These are phyloP conservation scores for Sturnira hondurensis DNA, from an alignment of 2,113 vertebrate species.

Conservation along the genomic window DNA sequence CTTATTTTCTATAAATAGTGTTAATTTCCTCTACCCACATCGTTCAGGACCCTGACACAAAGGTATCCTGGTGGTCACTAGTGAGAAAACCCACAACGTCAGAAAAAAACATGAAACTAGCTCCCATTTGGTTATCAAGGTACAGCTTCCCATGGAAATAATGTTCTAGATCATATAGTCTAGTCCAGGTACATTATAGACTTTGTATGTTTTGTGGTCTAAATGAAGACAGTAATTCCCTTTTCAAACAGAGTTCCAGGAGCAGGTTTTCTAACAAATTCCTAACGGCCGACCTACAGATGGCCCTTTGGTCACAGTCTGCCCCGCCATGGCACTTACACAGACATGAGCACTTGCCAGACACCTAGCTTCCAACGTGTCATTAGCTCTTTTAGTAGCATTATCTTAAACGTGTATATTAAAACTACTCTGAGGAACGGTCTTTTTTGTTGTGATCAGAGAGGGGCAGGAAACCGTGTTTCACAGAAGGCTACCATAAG, in stretches of 20 bases:
- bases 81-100: neutral
- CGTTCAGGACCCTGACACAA: neutral
- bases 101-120: neutral
- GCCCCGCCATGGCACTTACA: neutral
- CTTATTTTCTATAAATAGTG: neutral
- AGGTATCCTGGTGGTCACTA: neutral
- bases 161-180: neutral
- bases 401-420: neutral
- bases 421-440: slow-evolving; percentile 17
- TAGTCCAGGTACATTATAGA: neutral
- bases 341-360: neutral
- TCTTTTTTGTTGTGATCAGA: slow-evolving; percentile 27
- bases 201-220: neutral
- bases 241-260: neutral
- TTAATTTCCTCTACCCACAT: neutral
- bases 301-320: neutral
- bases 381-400: neutral
- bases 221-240: neutral
- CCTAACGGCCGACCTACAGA: neutral
- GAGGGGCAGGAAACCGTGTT: neutral
- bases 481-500: neutral
- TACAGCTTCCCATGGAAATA: neutral
- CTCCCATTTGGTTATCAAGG: neutral
- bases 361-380: neutral
- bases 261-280: neutral